Evolutionary conservation across 1,140 invertebrate genomes (phyloP).

Genomic region (Lethrus apterus): DNA sequence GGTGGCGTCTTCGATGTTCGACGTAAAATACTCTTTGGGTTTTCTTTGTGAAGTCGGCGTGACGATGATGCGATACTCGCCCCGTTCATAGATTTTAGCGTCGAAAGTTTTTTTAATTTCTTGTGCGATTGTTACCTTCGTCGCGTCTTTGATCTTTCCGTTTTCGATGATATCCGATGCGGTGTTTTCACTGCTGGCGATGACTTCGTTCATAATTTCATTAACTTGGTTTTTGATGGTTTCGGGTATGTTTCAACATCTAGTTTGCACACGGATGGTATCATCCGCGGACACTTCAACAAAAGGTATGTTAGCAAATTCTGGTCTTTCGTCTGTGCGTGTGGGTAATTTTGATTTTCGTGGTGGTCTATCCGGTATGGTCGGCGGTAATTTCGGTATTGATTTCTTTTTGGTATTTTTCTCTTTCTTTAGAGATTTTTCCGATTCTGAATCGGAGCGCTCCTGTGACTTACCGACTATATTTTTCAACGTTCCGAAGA

Average conservation of each 20-base stretch:
- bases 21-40: slow-evolving; percentile 24
- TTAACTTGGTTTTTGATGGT: slow-evolving; percentile 12
- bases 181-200: slow-evolving; percentile 18
- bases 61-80: slow-evolving; percentile 30
- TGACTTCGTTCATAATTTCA: slow-evolving; percentile 16
- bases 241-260: slow-evolving; percentile 11
- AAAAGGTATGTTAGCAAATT: slow-evolving; percentile 32
- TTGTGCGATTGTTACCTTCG: slow-evolving; percentile 23
- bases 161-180: slow-evolving; percentile 18
- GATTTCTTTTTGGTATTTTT: slow-evolving; percentile 34
- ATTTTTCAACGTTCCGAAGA: slow-evolving; percentile 37
- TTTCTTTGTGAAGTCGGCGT: slow-evolving; percentile 30
- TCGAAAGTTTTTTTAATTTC: slow-evolving; percentile 29
- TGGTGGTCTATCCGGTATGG: slow-evolving; percentile 22
- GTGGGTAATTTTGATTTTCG: slow-evolving; percentile 33
- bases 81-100: slow-evolving; percentile 30
- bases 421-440: slow-evolving; percentile 34
- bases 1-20: slow-evolving; percentile 19
- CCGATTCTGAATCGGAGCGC: slow-evolving; percentile 37
- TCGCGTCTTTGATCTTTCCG: slow-evolving; percentile 15
- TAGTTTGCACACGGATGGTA: too few species aligned
- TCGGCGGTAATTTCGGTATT: slow-evolving; percentile 22
- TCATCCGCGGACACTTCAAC: slow-evolving; percentile 28
- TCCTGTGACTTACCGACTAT: slow-evolving; percentile 36
- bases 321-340: slow-evolving; percentile 4